Base-by-base conservation (phyloP, 2,888 invertebrate genomes). In the Lordiphosa andalusiaca region DNA sequence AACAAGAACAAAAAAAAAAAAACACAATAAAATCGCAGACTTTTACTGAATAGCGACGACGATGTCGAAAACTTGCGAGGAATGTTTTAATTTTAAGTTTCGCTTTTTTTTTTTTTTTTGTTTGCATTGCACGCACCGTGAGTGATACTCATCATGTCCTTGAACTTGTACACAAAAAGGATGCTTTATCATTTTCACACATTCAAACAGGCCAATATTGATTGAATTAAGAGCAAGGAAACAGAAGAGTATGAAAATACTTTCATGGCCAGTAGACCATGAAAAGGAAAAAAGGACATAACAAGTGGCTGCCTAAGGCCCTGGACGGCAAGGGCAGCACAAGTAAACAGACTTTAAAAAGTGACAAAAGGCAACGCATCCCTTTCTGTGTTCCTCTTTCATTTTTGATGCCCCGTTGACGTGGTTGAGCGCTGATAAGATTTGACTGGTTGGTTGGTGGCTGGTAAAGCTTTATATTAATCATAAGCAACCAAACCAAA, bases 71-170 rank as follows among this genome's bases (percentile, higher is more conserved):
- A 59, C 62, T 68, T 61, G 48, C 36, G 41, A 68, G 72, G 82
- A 84, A 78, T 78, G 84, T 81, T 84, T 81, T 84, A 84, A 78
- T 84, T 78, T 84, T 47, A 74, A 76, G 64, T 72, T 61, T 42
- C 37, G 10, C 6, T 12, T 42, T 21, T 46, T 21, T 21, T n/a
- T 19, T 16, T 30, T 9, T 33, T 44, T 6, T 13, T 12, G 23
- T 10, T 46, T 35, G 36, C 40, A 46, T 47, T 51, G 47, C 67
- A 72, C 62, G 69, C 61, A 55, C 36, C 35, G 39, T 19, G 47
- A 53, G 68, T 67, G 61, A 62, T 57, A 60, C 50, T 60, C 73
- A 63, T 63, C 12, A 47, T 69, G 83, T 59, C 67, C 72, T 78
- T 78, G 76, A 75, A 72, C 69, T 60, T 65, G 13, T 37, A 37